phyloP scores from a whole-genome alignment of 2,797 vertebrate genomes.

The Argyrosomus regius region DNA sequence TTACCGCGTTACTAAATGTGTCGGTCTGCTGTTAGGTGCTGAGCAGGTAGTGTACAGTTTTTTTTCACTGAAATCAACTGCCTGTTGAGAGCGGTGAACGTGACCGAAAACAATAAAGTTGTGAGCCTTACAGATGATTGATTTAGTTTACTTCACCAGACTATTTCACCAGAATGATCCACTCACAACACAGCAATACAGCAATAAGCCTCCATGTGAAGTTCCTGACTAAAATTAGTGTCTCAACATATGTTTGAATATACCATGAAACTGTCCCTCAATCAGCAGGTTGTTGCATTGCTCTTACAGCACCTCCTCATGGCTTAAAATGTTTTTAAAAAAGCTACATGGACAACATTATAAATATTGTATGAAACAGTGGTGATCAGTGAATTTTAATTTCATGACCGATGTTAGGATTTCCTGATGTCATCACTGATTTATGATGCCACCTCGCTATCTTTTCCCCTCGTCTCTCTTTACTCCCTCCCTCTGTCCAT shows the following conservation, averaged over 20 bases:
- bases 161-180: not conserved
- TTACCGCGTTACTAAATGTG: too few species aligned
- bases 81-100: not conserved
- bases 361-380: slow-evolving; percentile 6
- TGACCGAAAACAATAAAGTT: not conserved
- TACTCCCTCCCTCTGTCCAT: slow-evolving; percentile 25
- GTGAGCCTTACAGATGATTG: not conserved
- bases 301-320: slow-evolving; percentile 3
- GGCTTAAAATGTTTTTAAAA: not conserved
- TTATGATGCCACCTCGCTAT: slow-evolving; percentile 42
- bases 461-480: slow-evolving; percentile 6
- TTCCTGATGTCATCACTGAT: slow-evolving; percentile 55
- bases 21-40: too few species aligned
- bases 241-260: not conserved
- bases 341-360: not conserved
- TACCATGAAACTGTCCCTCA: not conserved
- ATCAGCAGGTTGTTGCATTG: slow-evolving; percentile 18
- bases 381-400: slow-evolving; percentile 44
- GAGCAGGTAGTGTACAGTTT: too few species aligned
- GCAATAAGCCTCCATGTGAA: not conserved
- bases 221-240: not conserved
- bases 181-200: not conserved
- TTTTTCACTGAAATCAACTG: too few species aligned
- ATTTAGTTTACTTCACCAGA: not conserved
- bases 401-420: slow-evolving; percentile 6